Percentiles rank a stretch among this genome's conserved stretches.
phyloP scores from a whole-genome alignment of 2,888 invertebrate species.

The Pharmacophagus antenor region DNA sequence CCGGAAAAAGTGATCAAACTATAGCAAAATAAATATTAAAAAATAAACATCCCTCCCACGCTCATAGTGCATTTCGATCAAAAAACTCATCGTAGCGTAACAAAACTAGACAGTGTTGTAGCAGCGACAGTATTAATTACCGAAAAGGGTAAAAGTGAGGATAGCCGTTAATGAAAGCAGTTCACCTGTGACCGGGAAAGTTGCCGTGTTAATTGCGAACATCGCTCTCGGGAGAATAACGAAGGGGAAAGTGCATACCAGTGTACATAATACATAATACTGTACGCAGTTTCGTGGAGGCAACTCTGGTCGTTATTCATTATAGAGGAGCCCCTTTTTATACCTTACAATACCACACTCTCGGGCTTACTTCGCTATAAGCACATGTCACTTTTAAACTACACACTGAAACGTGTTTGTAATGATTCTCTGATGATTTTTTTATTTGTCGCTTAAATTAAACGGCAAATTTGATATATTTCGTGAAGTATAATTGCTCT shows the following conservation, averaged over 20 bases:
- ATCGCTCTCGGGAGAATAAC: conserved; percentile 51
- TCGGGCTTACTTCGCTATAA: conserved; percentile 25
- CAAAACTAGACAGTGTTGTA: conserved; percentile 23
- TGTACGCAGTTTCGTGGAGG: conserved; percentile 28
- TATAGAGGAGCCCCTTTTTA: conserved; percentile 45
- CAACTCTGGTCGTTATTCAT: conserved; percentile 50
- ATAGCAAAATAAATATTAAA: not conserved
- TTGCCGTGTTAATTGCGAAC: conserved; percentile 63
- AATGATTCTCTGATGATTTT: no score
- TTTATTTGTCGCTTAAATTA: no score
- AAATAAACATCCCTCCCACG: not conserved
- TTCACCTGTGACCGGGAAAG: conserved; percentile 63
- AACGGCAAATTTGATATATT: no score
- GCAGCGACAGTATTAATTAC: conserved; percentile 39
- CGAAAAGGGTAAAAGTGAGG: conserved; percentile 42
- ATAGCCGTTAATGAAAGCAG: conserved; percentile 51
- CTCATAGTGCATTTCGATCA: not conserved
- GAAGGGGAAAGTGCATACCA: conserved; percentile 64
- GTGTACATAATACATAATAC: conserved; percentile 46
- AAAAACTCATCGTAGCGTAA: not conserved
- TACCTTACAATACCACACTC: conserved; percentile 30
- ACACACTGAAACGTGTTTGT: not conserved
- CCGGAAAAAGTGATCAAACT: not conserved
- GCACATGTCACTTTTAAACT: conserved; percentile 2
- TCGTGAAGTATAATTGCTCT: no score